These are phyloP conservation scores for Hydrolagus affinis DNA, from an alignment of 2,113 vertebrate genomes.

Conservation along the genomic window DNA sequence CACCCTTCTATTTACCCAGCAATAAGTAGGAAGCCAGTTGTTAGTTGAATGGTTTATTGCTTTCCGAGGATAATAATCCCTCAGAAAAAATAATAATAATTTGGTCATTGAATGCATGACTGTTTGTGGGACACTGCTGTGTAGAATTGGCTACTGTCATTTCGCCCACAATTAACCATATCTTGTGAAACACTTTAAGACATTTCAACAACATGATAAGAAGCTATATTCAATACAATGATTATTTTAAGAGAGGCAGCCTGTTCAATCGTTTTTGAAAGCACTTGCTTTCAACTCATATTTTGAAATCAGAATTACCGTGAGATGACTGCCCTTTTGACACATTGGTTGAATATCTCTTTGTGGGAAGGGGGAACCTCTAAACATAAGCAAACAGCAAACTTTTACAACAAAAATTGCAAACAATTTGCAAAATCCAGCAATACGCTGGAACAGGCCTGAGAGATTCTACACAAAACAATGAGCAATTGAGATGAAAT, in stretches of 20 bases:
- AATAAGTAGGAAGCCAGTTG: neutral
- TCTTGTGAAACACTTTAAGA: too few species aligned
- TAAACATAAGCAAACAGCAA: neutral
- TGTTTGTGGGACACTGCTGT: too few species aligned
- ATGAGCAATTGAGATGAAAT: neutral
- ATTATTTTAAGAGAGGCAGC: too few species aligned
- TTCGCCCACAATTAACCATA: too few species aligned
- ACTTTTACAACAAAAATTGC: neutral
- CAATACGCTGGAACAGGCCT: neutral
- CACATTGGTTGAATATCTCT: neutral
- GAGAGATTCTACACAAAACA: neutral
- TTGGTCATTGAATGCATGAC: too few species aligned
- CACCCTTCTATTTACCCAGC: neutral
- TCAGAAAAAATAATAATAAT: too few species aligned
- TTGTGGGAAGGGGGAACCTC: too few species aligned
- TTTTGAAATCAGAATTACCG: neutral
- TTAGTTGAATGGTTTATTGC: too few species aligned
- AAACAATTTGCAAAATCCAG: neutral
- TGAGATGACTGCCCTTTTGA: neutral
- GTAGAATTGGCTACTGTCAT: too few species aligned
- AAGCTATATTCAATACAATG: too few species aligned
- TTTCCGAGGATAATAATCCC: too few species aligned
- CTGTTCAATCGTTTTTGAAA: neutral
- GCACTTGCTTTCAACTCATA: neutral
- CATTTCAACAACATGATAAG: too few species aligned